Evolutionary conservation across 2,113 vertebrate genomes (phyloP).

Genomic region (Microcebus lehilahytsara): DNA sequence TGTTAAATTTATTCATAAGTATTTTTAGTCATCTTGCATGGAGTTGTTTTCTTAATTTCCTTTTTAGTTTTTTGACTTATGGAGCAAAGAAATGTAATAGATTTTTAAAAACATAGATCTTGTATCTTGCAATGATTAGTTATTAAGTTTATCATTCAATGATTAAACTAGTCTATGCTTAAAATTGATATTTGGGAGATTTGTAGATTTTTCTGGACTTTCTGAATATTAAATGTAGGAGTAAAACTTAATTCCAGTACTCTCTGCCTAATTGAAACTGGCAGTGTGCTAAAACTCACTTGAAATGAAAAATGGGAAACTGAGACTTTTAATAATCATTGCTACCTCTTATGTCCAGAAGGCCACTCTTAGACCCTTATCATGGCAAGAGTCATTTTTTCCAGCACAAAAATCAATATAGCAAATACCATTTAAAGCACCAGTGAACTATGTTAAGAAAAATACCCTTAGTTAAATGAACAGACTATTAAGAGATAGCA

Average conservation of each 20-base stretch:
- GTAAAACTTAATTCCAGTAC: not conserved
- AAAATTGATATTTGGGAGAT: not conserved
- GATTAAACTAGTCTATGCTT: not conserved
- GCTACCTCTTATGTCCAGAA: not conserved
- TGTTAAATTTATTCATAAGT: conserved; percentile 24
- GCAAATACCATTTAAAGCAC: not conserved
- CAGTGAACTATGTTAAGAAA: not conserved
- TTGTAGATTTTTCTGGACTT: not conserved
- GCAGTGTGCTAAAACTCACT: not conserved
- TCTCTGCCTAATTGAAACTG: not conserved
- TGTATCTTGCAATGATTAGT: not conserved
- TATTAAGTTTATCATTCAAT: not conserved
- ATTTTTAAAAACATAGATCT: not conserved
- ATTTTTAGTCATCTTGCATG: not conserved
- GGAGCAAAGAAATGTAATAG: not conserved
- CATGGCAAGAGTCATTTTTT: not conserved
- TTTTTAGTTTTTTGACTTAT: not conserved
- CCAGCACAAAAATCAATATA: not conserved
- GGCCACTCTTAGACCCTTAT: not conserved
- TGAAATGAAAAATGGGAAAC: not conserved
- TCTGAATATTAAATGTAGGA: not conserved
- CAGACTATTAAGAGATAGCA: not conserved
- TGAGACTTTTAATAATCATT: not conserved
- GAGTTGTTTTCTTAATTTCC: not conserved
- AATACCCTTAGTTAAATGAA: not conserved